Evolutionary conservation across 2,888 invertebrate species (phyloP), one percentile per base, ranked within the genome.

Genomic region (Podotricha telesiphe): DNA sequence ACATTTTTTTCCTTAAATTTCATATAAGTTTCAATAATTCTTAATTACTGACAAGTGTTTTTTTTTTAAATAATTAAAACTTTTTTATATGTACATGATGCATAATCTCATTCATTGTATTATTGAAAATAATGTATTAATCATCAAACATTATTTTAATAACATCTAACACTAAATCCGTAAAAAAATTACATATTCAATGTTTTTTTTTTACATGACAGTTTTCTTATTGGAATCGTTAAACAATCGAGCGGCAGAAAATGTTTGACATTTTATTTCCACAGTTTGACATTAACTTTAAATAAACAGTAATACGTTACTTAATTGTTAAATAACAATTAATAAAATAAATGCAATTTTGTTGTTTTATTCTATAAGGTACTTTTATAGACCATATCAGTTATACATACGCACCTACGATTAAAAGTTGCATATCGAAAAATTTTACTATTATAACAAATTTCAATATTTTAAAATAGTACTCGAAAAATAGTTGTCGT

Each of bases 401-500:
- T n/a, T n/a, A n/a, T n/a, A n/a, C n/a, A n/a, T n/a, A n/a, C n/a
- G n/a, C n/a, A n/a, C n/a, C n/a, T n/a, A n/a, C n/a, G n/a, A n/a
- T n/a, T n/a, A n/a, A n/a, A n/a, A n/a, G n/a, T n/a, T n/a, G n/a
- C n/a, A n/a, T n/a, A n/a, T n/a, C n/a, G n/a, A n/a, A n/a, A n/a
- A n/a, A n/a, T n/a, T n/a, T n/a, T n/a, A n/a, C n/a, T n/a, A n/a
- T n/a, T n/a, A n/a, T n/a, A n/a, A n/a, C n/a, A n/a, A n/a, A 55
- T 34, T 51, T 20, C 2, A 17, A 13, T 17, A 51, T 8, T 40
- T 55, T 10, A 37, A 28, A 19, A 19, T 11, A 20, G 1, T 59
- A 45, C 45, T 59, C 45, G 45, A 59, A 45, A 59, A 22, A 45
- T 59, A 45, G 59, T 45, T 59, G 6, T 59, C 59, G 22, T n/a